Base-by-base conservation (phyloP, 2,888 invertebrate genomes). In the Drosophila trichaetosa region DNA sequence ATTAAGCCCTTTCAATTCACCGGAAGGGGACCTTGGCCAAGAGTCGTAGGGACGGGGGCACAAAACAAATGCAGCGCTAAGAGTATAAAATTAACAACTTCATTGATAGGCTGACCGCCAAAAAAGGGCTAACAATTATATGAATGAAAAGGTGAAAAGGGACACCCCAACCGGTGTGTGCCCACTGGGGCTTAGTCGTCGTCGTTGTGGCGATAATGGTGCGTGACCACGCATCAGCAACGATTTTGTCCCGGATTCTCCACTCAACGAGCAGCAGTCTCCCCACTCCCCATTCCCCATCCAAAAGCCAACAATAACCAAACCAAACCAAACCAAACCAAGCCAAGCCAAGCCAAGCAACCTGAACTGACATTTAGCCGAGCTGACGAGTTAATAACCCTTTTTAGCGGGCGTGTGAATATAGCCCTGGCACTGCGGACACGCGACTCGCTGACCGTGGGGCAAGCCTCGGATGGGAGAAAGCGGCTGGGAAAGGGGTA, bases 301-400 rank as follows among this genome's bases (percentile, higher is more conserved):
- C 33, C 67, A 46, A 46, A 46, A 24, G 24, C 24, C 46, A 46
- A 46, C 46, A 46, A 46, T 49, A 46, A 21, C 42, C 42, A 46
- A 27, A 56, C 38, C 53, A 53, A 54, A 21, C 21, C 40, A 42
- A 48, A 8, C 27, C 48, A 48, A 49, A 1, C 54, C 54, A 56
- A 56, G 0, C 27, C 54, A 56, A 56, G 0, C 27, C 54, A 56
- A 56, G 21, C 46, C 21, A 46, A 56, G 27, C 75, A 80, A 87
- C 80, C 90, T 88, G 83, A 88, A 76, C 86, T 83, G 83, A 88
- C 89, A 84, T 84, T 89, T 88, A 87, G 76, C 69, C 81, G 56
- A 79, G 82, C 89, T 91, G 92, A 92, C 91, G 89, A 91, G 91
- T 91, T 91, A 92, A 91, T 91, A 91, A 92, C 91, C 91, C 92